phyloP scores from a whole-genome alignment of 2,113 vertebrate species.

The Athene noctua region DNA sequence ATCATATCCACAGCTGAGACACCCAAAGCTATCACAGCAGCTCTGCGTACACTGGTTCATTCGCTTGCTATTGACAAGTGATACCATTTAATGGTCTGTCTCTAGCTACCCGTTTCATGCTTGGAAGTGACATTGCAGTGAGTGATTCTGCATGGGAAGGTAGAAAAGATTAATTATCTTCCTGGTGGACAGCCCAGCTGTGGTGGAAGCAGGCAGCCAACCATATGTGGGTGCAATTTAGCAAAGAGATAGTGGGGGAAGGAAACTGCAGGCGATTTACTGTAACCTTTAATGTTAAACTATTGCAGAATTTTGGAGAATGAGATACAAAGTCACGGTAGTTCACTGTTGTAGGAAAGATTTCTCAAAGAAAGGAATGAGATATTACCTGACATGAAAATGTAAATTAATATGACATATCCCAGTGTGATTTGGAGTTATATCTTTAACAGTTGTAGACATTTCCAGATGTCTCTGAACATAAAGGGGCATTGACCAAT shows the following conservation, averaged over 20 bases:
- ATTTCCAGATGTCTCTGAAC: background rate
- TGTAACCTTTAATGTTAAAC: background rate
- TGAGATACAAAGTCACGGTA: background rate
- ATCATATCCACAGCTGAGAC: background rate
- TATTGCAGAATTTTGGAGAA: background rate
- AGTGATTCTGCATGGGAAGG: background rate
- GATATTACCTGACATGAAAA: background rate
- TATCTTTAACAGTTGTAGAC: background rate
- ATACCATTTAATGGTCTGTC: background rate
- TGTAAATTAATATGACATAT: background rate
- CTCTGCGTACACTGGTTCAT: background rate
- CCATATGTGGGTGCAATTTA: background rate
- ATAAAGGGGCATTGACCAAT: background rate
- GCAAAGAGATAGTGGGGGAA: background rate
- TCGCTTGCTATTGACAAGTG: background rate
- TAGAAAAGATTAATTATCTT: background rate
- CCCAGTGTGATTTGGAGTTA: background rate
- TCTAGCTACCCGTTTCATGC: background rate
- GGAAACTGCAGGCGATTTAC: background rate
- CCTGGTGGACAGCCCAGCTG: background rate
- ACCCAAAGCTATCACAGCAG: background rate
- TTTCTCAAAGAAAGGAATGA: background rate
- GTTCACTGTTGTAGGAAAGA: background rate
- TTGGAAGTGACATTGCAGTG: background rate
- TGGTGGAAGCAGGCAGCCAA: background rate